Evolutionary conservation across 2,113 vertebrate genomes (phyloP), one percentile per base, ranked within the genome.

Genomic region (Oryzias javanicus): DNA sequence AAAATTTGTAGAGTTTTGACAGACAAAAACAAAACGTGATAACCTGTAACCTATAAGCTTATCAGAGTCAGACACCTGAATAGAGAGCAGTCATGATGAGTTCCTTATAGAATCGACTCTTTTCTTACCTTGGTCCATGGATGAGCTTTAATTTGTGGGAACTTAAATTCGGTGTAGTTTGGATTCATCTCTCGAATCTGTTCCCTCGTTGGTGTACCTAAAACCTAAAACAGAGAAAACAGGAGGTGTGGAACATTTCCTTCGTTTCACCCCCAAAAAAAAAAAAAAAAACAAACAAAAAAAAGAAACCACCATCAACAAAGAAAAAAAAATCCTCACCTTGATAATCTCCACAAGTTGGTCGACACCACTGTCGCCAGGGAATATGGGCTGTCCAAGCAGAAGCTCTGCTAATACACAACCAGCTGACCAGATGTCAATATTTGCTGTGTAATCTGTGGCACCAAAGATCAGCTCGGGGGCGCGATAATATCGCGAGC

Each of bases 131-230:
- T 98, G 89, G 96, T 96, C 96, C 96, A 98, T 64, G 96, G 96
- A 90, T 98, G 96, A 74, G 96, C 96, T 93, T 98, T 98, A 87
- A 98, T 98, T 86, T 98, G 96, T 74, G 96, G 96, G 88, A 98
- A 98, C 91, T 98, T 98, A 88, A 98, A 98, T 86, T 98, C 95
- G 83, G 96, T 98, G 88, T 98, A 98, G 86, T 98, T 98, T 73
- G 96, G 96, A 88, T 98, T 98, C 96, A 98, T 98, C 91, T 98
- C 96, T 92, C 96, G 90, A 86, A 98, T 98, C 89, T 98, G 96
- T 85, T 98, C 96, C 90, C 96, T 93, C 76, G 96, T 98, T 64
- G 96, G 96, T 17, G 96, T 98, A 76, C 96, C 96, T 60, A 98
- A 86, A 67, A 98, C 94, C 89, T 91, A 56, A 56, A 42, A 60